Percentiles rank a stretch among this genome's conserved stretches.
Evolutionary conservation across 2,888 invertebrate species (phyloP).

Genomic region (Agonopterix heracliana): DNA sequence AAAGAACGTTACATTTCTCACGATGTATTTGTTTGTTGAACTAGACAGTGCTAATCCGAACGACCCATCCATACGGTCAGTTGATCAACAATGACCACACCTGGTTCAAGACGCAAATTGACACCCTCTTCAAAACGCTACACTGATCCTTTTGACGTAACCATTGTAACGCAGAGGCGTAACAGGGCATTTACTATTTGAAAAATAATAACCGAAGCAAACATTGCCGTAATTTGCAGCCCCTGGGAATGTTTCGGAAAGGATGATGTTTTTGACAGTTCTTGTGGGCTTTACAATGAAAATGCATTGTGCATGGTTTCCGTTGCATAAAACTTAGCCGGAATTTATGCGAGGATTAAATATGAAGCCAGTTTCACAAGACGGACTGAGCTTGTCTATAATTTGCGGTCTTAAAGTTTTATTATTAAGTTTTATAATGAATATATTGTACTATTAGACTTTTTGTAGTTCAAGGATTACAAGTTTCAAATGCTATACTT

Average conservation of each 20-base stretch:
- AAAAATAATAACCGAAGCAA: slow-evolving; percentile 58
- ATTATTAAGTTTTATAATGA: slow-evolving; percentile 1
- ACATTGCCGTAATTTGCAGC: slow-evolving; percentile 61
- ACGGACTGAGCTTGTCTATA: slow-evolving; percentile 8
- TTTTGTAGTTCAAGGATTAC: neutral
- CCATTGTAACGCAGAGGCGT: slow-evolving; percentile 59
- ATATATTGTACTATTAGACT: neutral
- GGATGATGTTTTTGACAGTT: slow-evolving; percentile 67
- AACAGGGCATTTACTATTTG: slow-evolving; percentile 45
- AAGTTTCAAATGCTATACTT: neutral
- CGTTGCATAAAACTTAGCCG: slow-evolving; percentile 26
- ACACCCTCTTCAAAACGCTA: slow-evolving; percentile 58
- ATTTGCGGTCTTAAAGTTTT: slow-evolving; percentile 8
- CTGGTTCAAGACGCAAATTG: slow-evolving; percentile 56
- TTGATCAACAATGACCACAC: slow-evolving; percentile 63
- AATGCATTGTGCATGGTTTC: slow-evolving; percentile 51
- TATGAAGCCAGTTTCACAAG: slow-evolving; percentile 21
- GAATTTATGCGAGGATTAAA: slow-evolving; percentile 46
- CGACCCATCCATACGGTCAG: slow-evolving; percentile 63
- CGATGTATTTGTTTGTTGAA: slow-evolving; percentile 49
- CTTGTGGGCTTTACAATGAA: slow-evolving; percentile 41
- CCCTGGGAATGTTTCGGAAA: slow-evolving; percentile 48
- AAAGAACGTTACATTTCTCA: slow-evolving; percentile 58
- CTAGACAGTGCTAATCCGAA: slow-evolving; percentile 56
- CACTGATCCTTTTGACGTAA: slow-evolving; percentile 50